Conservation (phyloP, 2,113 vertebrate genomes). For the Mellivora capensis region DNA sequence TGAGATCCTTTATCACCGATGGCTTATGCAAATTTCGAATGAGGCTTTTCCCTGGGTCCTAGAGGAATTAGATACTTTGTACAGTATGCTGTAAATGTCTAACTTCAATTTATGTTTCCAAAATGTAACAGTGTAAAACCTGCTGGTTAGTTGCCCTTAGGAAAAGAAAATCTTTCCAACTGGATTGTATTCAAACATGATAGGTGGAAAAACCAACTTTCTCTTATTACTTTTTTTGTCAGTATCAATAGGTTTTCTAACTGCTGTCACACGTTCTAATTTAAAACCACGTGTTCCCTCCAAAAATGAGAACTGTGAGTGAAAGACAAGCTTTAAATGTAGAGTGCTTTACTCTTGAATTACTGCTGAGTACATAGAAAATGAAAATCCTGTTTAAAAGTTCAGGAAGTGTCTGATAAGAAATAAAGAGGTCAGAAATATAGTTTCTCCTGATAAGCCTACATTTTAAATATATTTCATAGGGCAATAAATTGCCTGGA, state of each 20-base stretch:
- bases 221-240: constrained; percentile 42
- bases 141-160: constrained; percentile 51
- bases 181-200: constrained; percentile 53
- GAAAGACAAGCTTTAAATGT: constrained; percentile 51
- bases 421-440: constrained; percentile 69
- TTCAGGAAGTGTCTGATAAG: constrained; percentile 70
- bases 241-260: constrained; percentile 69
- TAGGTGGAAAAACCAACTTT: constrained; percentile 67
- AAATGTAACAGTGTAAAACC: constrained; percentile 46
- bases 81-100: constrained; percentile 62
- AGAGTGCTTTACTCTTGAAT: constrained; percentile 43
- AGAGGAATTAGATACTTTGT: constrained; percentile 50
- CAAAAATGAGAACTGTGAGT: constrained; percentile 59
- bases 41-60: constrained; percentile 42
- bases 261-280: constrained; percentile 44
- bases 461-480: constrained; percentile 68
- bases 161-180: constrained; percentile 55
- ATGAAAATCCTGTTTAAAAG: constrained; percentile 61
- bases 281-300: constrained; percentile 15
- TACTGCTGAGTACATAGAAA: constrained; percentile 61
- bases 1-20: constrained; percentile 52
- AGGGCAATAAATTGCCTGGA: constrained; percentile 59
- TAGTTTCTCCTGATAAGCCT: constrained; percentile 67
- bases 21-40: constrained; percentile 59
- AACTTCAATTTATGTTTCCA: constrained; percentile 66